Conservation (phyloP, 1,140 invertebrate genomes). For the Macrobrachium rosenbergii region DNA sequence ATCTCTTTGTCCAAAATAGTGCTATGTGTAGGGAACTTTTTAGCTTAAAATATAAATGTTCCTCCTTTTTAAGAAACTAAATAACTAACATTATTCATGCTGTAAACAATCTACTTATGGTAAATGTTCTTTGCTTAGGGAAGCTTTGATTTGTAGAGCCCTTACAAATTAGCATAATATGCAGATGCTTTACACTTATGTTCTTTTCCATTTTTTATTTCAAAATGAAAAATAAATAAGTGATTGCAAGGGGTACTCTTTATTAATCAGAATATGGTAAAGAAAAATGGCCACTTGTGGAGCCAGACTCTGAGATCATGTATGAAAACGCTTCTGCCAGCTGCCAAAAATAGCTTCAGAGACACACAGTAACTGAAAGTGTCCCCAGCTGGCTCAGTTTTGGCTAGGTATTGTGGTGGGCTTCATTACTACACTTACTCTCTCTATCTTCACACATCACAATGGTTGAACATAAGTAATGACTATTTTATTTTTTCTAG, state of each 20-base stretch:
- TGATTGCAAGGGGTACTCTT: no score
- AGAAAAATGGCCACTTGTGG: conserved; percentile 41
- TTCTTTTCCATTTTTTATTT: no score
- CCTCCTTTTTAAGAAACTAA: neutral
- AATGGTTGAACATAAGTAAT: conserved; percentile 39
- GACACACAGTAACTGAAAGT: conserved; percentile 31
- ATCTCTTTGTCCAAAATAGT: neutral
- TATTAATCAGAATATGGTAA: conserved; percentile 4
- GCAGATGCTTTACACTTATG: no score
- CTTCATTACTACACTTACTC: conserved; percentile 31
- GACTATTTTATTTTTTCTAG: neutral
- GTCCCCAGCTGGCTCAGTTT: conserved; percentile 46
- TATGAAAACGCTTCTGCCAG: conserved; percentile 48
- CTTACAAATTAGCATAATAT: no score
- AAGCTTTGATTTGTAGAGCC: no score
- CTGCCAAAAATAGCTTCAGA: conserved; percentile 47
- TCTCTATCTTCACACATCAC: conserved; percentile 29
- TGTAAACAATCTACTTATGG: no score
- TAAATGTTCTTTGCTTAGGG: no score
- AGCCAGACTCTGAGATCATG: conserved; percentile 53
- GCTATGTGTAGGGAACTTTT: conserved; percentile 8
- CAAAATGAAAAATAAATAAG: no score
- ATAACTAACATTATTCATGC: no score
- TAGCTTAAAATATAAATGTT: neutral
- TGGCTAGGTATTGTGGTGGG: conserved; percentile 53